Evolutionary conservation across 2,888 invertebrate genomes (phyloP), one percentile per base, ranked within the genome.

Genomic region (Campoplex nolae): DNA sequence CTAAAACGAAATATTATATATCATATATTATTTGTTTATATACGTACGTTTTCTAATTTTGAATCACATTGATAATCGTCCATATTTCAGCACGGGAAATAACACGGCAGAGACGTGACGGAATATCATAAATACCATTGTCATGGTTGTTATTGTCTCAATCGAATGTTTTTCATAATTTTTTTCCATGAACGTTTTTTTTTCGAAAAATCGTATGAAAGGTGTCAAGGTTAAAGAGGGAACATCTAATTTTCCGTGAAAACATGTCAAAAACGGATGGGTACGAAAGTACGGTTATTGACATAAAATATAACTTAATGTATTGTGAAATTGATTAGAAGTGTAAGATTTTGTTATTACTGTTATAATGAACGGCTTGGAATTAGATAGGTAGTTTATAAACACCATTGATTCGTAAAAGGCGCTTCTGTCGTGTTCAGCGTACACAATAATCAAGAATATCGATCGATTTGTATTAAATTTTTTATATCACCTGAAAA

Each of bases 401-500:
- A 7, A 62, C 32, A 62, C 32, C 32, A 32, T 32, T 62, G 32
- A 32, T 62, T 18, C 18, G 32, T 62, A 16, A 62, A 62, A 62
- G 32, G 18, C 32, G 9, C 32, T 23, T 3, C 51, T 18, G 51
- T 9, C 3, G 71, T 51, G 11, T 32, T 32, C 48, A 51, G 9
- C 28, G 9, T n/a, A 83, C 74, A 79, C 58, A 82, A 81, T 81
- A 23, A 78, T 76, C 51, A 79, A 73, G 18, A 58, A 85, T 78
- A 70, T n/a, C 4, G 76, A 84, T 80, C 13, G 35, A 76, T 77
- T 18, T 48, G 38, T 35, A 65, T 48, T 18, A 23, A 23, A 70
- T 51, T 70, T 23, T 32, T 80, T 54, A 77, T 81, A 79, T 76
- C 84, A 89, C 92, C 92, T 92, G 92, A 90, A 92, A 92, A 89